A percentile compares a stretch with the other conserved stretches of the same genome.
These are phyloP conservation scores for Eira barbara DNA, from an alignment of 2,113 vertebrate species.

Conservation along the genomic window DNA sequence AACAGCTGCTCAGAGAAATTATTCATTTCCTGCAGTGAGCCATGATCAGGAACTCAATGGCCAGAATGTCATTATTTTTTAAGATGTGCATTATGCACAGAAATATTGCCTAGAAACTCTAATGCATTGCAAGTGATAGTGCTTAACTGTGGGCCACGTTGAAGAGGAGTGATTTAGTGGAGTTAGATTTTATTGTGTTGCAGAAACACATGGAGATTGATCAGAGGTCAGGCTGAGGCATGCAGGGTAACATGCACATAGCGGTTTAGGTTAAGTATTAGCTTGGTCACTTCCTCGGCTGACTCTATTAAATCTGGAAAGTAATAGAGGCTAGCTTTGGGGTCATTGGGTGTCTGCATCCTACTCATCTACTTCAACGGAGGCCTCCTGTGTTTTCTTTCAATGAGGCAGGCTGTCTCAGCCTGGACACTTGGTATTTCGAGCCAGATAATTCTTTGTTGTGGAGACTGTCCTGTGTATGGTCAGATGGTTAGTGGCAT, in stretches of 20 bases:
- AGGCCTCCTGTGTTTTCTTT: background rate
- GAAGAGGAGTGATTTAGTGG: background rate
- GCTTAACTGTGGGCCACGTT: background rate
- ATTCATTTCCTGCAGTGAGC: conserved; percentile 81
- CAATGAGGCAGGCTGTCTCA: background rate
- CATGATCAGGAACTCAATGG: conserved; percentile 31
- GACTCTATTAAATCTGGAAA: background rate
- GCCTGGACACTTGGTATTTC: background rate
- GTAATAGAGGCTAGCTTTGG: background rate
- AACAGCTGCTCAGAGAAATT: conserved; percentile 80
- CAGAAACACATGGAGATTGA: background rate
- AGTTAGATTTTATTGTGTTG: background rate
- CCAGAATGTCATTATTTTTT: conserved; percentile 38
- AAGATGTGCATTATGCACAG: background rate
- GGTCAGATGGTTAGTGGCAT: background rate
- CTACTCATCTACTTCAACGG: background rate
- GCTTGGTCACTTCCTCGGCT: background rate
- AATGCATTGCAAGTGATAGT: background rate
- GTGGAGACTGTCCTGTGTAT: background rate
- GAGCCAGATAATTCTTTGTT: background rate
- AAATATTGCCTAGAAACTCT: background rate
- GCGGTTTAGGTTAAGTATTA: background rate
- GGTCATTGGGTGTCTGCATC: background rate
- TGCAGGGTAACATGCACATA: background rate
- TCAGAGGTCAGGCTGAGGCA: background rate